phyloP scores from a whole-genome alignment of 2,113 vertebrate species.

The Bubalus kerabau region DNA sequence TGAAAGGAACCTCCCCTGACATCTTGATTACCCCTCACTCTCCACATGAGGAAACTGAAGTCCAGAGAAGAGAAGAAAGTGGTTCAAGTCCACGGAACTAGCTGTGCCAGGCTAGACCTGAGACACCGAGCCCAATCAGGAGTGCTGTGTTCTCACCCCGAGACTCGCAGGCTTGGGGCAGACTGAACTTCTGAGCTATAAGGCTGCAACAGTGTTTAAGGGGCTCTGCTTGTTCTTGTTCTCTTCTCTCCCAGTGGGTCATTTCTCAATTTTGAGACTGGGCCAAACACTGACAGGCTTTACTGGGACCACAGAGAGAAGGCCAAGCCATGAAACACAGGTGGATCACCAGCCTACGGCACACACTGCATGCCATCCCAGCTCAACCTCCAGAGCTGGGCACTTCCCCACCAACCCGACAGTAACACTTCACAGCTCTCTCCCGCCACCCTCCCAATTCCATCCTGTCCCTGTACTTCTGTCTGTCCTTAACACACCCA shows the following conservation, averaged over 20 bases:
- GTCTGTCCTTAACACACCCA: neutral
- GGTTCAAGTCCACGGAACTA: neutral
- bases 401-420: neutral
- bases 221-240: neutral
- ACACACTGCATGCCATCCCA: neutral
- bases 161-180: neutral
- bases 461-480: neutral
- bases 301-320: neutral
- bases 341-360: rapidly evolving
- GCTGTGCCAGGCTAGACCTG: neutral
- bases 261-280: neutral
- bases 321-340: neutral
- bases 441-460: neutral
- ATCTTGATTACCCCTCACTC: neutral
- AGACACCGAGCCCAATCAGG: rapidly evolving
- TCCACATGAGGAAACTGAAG: neutral
- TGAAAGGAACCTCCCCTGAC: neutral
- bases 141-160: neutral
- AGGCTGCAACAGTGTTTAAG: neutral
- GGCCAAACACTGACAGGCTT: neutral
- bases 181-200: neutral
- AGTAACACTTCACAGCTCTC: too few species aligned
- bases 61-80: neutral
- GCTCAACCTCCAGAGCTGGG: neutral
- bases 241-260: neutral